phyloP scores from a whole-genome alignment of 1,140 invertebrate genomes.

The Pissodes strobi region DNA sequence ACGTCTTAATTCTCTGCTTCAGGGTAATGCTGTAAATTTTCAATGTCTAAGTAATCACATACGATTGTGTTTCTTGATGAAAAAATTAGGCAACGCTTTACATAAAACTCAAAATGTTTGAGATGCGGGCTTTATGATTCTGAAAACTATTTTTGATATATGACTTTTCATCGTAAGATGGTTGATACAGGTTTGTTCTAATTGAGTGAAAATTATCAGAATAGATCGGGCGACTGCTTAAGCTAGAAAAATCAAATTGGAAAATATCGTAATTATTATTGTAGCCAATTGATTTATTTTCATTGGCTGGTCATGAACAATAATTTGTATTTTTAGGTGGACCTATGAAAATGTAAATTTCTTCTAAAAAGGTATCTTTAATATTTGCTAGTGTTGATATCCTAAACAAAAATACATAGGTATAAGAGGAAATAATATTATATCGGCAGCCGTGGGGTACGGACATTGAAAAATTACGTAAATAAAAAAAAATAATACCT shows the following conservation, averaged over 20 bases:
- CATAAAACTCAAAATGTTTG: too few species aligned
- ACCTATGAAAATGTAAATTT: neutral
- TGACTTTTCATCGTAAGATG: neutral
- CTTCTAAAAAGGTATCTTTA: neutral
- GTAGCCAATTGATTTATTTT: too few species aligned
- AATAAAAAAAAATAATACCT: constrained; percentile 9
- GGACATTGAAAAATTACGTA: neutral
- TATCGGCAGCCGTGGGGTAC: too few species aligned
- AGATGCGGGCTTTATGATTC: too few species aligned
- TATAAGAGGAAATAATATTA: too few species aligned
- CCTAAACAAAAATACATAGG: too few species aligned
- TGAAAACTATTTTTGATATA: too few species aligned
- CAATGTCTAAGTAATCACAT: neutral
- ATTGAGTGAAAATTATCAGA: neutral
- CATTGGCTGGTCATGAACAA: neutral
- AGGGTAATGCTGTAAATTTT: neutral
- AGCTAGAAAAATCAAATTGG: too few species aligned
- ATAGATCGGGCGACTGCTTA: too few species aligned
- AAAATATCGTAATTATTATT: too few species aligned
- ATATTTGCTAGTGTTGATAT: neutral
- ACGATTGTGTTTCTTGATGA: neutral
- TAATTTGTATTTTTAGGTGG: neutral
- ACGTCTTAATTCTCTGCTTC: neutral
- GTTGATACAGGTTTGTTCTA: neutral
- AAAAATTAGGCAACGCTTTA: neutral